Base-by-base conservation (phyloP, 2,113 vertebrate genomes). In the Paradoxurus hermaphroditus region DNA sequence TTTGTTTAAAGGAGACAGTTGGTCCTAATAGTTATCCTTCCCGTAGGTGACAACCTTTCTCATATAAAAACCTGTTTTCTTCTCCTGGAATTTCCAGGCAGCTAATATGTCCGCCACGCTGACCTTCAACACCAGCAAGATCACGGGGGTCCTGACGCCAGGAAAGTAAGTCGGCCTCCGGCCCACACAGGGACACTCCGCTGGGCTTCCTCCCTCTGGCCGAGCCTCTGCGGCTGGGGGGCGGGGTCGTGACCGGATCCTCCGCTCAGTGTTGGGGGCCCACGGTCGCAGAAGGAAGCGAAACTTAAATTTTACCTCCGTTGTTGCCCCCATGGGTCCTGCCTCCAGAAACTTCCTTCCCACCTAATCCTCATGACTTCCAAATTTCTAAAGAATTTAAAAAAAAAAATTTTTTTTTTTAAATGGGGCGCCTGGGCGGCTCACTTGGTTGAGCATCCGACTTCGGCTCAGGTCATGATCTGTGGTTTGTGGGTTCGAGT, bases 81-180 rank as follows among this genome's bases (percentile, higher is more conserved):
- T 92, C 87, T 49, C 0, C 75, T 14, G 73, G 15, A 44, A 78
- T 92, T 96, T 95, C 84, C 53, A 98, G 98, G 16, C 11, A 25
- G 41, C 94, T 44, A 97, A 97, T 27, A 15, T 96, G 2, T 96
- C 96, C 0, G 92, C 59, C 83, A 59, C 2, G 0, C 6, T 98
- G 84, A 95, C 44, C 59, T 95, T 97, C 93, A 96, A 96, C 31
- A 41, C 31, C 87, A 97, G 51, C 90, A 98, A 39, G 90, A 86
- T 98, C 88, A 95, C 95, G 5, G 97, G 91, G 46, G 68, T 31
- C 85, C 81, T 98, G 75, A 86, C 73, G 36, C 96, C 97, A 15
- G 96, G 34, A 86, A 97, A 95, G 98, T 98, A 96, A 97, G 97
- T 85, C 44, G 34, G 23, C 56, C 77, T 84, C 15, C 75, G 44